A percentile compares a stretch with the other conserved stretches of the same genome.
These are phyloP conservation scores for Acestrorhynchus altus DNA, from an alignment of 2,797 vertebrate genomes.

Conservation along the genomic window DNA sequence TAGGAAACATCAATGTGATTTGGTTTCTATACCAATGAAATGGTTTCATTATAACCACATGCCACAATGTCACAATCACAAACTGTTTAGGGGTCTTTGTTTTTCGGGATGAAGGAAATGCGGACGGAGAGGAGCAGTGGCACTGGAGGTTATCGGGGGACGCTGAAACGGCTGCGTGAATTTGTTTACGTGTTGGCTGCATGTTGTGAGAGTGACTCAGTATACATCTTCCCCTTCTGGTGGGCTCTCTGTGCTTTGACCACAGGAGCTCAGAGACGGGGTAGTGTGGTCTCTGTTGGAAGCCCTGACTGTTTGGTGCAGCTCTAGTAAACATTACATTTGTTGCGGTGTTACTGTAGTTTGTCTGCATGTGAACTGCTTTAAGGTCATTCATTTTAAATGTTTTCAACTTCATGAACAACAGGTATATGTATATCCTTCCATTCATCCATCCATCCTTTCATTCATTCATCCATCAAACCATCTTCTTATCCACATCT, in stretches of 20 bases:
- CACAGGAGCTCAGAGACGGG: background rate
- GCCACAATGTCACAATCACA: too few relatives aligned
- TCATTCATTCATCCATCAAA: too few relatives aligned
- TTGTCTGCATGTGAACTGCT: background rate
- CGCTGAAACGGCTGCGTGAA: background rate
- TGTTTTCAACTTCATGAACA: background rate
- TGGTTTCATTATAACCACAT: too few relatives aligned
- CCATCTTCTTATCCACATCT: too few relatives aligned
- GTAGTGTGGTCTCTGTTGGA: too few relatives aligned
- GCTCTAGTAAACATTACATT: background rate
- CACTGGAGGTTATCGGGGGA: background rate
- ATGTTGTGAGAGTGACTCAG: background rate
- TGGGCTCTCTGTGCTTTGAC: background rate
- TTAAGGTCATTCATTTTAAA: background rate
- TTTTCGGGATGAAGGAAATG: background rate
- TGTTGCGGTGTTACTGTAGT: background rate
- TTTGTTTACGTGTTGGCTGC: conserved; percentile 1
- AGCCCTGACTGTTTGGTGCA: background rate
- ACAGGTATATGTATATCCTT: too few relatives aligned
- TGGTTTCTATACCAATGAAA: too few relatives aligned
- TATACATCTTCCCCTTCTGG: background rate
- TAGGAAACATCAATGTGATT: too few relatives aligned
- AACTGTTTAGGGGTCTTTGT: too few relatives aligned
- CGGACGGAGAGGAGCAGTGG: background rate
- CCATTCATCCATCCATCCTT: too few relatives aligned